Percentiles rank a stretch among this genome's conserved stretches.
Conservation (phyloP, 2,888 invertebrate species). For the Plebejus argus region DNA sequence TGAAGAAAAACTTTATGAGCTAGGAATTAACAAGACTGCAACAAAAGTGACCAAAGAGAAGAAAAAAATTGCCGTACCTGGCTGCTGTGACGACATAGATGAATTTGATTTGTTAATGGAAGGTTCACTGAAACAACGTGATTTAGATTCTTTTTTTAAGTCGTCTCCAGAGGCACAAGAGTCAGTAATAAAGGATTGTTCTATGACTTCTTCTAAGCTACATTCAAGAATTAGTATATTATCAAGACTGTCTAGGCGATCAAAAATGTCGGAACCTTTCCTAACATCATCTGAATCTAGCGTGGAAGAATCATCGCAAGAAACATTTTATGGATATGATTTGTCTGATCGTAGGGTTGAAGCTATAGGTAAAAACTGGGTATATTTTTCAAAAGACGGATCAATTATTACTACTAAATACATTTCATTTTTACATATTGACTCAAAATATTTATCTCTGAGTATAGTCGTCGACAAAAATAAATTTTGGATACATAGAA, state of each 20-base stretch:
- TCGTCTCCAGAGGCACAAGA: conserved; percentile 39
- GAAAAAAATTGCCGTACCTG: conserved; percentile 47
- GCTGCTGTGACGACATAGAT: conserved; percentile 59
- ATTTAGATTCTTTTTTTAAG: conserved; percentile 38
- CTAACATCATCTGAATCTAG: conserved; percentile 40
- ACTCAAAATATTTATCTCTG: conserved; percentile 62
- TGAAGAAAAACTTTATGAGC: conserved; percentile 64
- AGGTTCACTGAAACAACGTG: conserved; percentile 68
- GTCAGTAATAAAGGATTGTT: conserved; percentile 48
- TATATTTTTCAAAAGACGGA: conserved; percentile 68
- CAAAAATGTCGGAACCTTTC: conserved; percentile 48
- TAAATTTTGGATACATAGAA: conserved; percentile 67
- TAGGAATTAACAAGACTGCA: conserved; percentile 48
- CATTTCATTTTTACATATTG: conserved; percentile 63
- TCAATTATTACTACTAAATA: conserved; percentile 59
- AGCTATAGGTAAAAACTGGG: conserved; percentile 67
- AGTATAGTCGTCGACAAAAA: conserved; percentile 63
- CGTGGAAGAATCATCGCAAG: conserved; percentile 46
- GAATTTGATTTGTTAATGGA: conserved; percentile 65
- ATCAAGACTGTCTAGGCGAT: conserved; percentile 48
- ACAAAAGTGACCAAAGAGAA: conserved; percentile 53
- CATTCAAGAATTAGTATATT: conserved; percentile 57
- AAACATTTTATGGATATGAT: conserved; percentile 66
- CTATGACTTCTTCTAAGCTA: conserved; percentile 45
- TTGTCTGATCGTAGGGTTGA: conserved; percentile 69